phyloP scores from a whole-genome alignment of 2,888 invertebrate genomes.

The Drosophila limbata region DNA sequence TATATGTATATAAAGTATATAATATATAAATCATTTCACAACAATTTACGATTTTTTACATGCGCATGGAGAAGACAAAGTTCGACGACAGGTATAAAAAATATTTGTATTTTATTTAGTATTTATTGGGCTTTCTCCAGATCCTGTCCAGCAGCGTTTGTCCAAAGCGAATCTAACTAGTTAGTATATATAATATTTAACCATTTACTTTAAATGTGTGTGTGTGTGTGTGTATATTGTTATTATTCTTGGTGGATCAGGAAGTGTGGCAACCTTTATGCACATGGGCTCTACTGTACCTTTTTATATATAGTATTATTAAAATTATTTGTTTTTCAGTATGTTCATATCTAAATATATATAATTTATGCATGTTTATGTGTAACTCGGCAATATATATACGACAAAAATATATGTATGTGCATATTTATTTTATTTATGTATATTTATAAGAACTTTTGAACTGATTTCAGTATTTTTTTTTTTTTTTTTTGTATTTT shows the following conservation, averaged over 20 bases:
- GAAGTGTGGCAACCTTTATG: conserved; percentile 32
- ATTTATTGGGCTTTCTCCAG: conserved; percentile 13
- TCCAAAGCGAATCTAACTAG: conserved; percentile 27
- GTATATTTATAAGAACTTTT: conserved; percentile 11
- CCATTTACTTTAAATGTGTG: conserved; percentile 8
- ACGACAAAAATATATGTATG: conserved; percentile 16
- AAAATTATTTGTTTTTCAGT: neutral
- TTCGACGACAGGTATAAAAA: conserved; percentile 43
- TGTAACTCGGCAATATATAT: conserved; percentile 33
- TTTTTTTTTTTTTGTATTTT: neutral
- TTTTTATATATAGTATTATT: neutral
- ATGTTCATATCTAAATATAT: conserved; percentile 50
- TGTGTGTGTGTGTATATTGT: conserved; percentile 20
- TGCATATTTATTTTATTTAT: conserved; percentile 18
- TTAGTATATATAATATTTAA: neutral
- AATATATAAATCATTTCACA: conserved; percentile 36
- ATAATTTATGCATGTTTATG: conserved; percentile 3
- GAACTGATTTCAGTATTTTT: conserved; percentile 16
- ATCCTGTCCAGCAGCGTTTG: conserved; percentile 55
- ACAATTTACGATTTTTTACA: conserved; percentile 23
- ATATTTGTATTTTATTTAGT: neutral
- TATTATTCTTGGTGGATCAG: conserved; percentile 40
- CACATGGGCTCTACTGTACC: conserved; percentile 19
- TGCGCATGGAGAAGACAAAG: conserved; percentile 34
- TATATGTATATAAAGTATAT: conserved; percentile 27